Evolutionary conservation across 2,888 invertebrate genomes (phyloP), one percentile per base, ranked within the genome.

Genomic region (Isotomurus palustris): DNA sequence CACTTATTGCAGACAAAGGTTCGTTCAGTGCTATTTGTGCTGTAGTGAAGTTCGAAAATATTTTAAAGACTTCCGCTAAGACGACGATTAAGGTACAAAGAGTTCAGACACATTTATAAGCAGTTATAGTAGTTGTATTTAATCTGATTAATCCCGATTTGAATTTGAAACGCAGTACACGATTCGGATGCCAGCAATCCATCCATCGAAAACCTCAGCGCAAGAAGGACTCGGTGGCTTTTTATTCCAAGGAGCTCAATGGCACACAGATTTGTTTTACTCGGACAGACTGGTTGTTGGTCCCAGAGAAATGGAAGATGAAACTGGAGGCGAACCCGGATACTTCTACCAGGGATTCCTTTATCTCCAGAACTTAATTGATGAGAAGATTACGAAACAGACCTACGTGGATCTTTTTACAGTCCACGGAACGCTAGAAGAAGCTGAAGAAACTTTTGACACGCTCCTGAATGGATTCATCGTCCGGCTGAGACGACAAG

Each of bases 141-240:
- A 32, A 32, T 32, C 8, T 32, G 3, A 19, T 25, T 28, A 28
- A 22, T 10, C 5, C 35, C 21, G 35, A 49, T 32, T 47, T n/a
- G 14, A n/a, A 48, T 32, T 50, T n/a, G n/a, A 19, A 22, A 48
- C 38, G 14, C 19, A 60, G 59, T 60, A 52, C 21, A 27, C 47
- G 5, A 49, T 60, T n/a, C 44, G 60, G 14, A 50, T 60, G 28
- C 56, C 57, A 8, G 57, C 57, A 12, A 47, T 56, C 2, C 57
- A 57, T n/a, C 10, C 10, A n/a, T n/a, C 12, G 6, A 6, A 5
- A 5, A 19, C 40, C 6, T n/a, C n/a, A 19, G n/a, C 5, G 40
- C 8, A 40, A 5, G 22, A 22, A 5, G 28, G 3, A 17, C 17
- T n/a, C 10, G 45, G 45, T n/a, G 45, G 45, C 12, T 45, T 45